Evolutionary conservation across 2,888 invertebrate genomes (phyloP).

Genomic region (Trichogramma evanescens): DNA sequence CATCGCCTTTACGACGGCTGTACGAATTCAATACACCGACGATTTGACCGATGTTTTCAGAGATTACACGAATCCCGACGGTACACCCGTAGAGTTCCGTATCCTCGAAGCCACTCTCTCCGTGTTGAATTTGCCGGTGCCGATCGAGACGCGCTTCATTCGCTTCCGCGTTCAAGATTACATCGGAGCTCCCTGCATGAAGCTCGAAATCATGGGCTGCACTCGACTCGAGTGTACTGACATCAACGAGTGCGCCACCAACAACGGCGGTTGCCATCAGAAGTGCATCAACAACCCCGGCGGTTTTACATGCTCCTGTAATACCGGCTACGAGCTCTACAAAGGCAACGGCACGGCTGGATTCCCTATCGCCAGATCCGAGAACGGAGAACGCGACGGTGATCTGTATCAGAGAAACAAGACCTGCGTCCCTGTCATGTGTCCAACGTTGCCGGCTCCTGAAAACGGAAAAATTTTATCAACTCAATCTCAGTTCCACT

Average conservation of each 20-base stretch:
- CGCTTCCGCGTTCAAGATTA: slow-evolving; percentile 80
- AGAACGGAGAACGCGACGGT: slow-evolving; percentile 81
- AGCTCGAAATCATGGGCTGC: slow-evolving; percentile 88
- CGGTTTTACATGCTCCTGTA: slow-evolving; percentile 80
- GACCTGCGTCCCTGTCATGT: slow-evolving; percentile 91
- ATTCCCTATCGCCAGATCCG: slow-evolving; percentile 68
- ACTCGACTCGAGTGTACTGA: slow-evolving; percentile 83
- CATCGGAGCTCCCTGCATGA: slow-evolving; percentile 79
- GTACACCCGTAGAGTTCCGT: slow-evolving; percentile 86
- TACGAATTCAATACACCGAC: slow-evolving; percentile 77
- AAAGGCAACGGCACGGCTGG: slow-evolving; percentile 84
- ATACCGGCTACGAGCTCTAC: slow-evolving; percentile 86
- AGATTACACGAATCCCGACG: slow-evolving; percentile 88
- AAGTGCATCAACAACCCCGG: slow-evolving; percentile 88
- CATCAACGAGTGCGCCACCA: slow-evolving; percentile 77
- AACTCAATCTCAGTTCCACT: slow-evolving; percentile 72
- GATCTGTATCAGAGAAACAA: slow-evolving; percentile 87
- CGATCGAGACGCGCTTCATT: slow-evolving; percentile 83
- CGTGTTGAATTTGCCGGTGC: slow-evolving; percentile 80
- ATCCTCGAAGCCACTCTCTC: slow-evolving; percentile 86
- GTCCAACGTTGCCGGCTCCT: slow-evolving; percentile 67
- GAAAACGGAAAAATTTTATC: slow-evolving; percentile 80
- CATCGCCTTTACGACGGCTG: slow-evolving; percentile 82
- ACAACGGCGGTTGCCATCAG: slow-evolving; percentile 89
- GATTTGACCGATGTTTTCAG: slow-evolving; percentile 82